Percentiles rank a stretch among this genome's conserved stretches.
Evolutionary conservation across 2,888 invertebrate genomes (phyloP).

Genomic region (Caenorhabditis afra): DNA sequence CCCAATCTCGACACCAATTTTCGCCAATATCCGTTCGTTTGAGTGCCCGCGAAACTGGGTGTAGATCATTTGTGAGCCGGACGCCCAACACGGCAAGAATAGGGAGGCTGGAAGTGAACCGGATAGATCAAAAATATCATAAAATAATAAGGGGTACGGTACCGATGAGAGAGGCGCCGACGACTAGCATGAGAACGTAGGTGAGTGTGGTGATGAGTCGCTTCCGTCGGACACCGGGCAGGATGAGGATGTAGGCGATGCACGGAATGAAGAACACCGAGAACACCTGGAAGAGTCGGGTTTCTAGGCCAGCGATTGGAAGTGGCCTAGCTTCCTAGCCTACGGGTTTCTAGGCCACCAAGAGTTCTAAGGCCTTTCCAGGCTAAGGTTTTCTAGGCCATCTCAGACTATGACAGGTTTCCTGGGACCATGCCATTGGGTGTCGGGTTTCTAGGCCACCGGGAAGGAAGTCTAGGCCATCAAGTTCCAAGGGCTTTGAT

Average conservation of each 20-base stretch:
- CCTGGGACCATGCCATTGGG: too few relatives aligned
- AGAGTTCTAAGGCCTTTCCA: too few relatives aligned
- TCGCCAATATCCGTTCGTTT: slow-evolving; percentile 72
- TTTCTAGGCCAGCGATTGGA: too few relatives aligned
- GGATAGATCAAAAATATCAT: background rate
- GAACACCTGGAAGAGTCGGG: slow-evolving; percentile 59
- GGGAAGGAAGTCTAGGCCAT: too few relatives aligned
- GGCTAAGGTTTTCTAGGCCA: too few relatives aligned
- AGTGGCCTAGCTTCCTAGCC: too few relatives aligned
- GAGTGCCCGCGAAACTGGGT: slow-evolving; percentile 76
- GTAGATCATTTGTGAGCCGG: slow-evolving; percentile 73
- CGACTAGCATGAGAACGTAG: slow-evolving; percentile 72
- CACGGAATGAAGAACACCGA: slow-evolving; percentile 74
- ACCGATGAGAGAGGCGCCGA: slow-evolving; percentile 75
- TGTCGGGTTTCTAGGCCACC: too few relatives aligned
- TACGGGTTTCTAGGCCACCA: too few relatives aligned
- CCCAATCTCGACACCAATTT: slow-evolving; percentile 76
- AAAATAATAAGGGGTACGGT: too few relatives aligned
- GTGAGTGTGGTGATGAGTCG: slow-evolving; percentile 71
- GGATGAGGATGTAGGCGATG: slow-evolving; percentile 76
- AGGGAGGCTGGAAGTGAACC: slow-evolving; percentile 69
- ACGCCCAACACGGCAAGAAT: slow-evolving; percentile 76
- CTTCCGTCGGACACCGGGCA: slow-evolving; percentile 78
- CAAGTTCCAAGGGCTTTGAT: too few relatives aligned
- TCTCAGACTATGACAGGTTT: too few relatives aligned